Conservation (phyloP, 2,888 invertebrate species). For the Tenthredo amoena region DNA sequence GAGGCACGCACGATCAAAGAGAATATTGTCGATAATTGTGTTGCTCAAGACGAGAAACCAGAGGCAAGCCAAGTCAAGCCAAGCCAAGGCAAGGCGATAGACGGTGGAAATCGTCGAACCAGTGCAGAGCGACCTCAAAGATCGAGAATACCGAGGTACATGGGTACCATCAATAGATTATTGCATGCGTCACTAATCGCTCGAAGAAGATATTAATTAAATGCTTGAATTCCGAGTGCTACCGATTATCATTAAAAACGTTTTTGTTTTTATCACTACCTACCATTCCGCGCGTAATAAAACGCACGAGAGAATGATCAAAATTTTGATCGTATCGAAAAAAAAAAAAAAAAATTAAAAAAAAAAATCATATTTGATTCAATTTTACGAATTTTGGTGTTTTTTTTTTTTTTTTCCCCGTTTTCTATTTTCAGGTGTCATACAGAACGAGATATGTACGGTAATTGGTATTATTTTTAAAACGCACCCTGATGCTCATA, state of each 20-base stretch:
- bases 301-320: neutral
- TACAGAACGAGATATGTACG: neutral
- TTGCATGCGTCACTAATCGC: conserved; percentile 34
- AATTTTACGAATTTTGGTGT: too few relatives aligned
- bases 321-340: neutral
- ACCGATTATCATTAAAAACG: conserved; percentile 1
- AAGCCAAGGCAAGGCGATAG: neutral
- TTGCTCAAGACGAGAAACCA: neutral
- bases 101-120: neutral
- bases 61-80: neutral
- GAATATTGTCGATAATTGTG: conserved; percentile 22
- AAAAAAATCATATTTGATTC: neutral
- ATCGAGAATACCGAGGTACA: neutral
- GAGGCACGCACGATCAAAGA: conserved; percentile 27
- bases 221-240: conserved; percentile 20
- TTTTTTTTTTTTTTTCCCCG: too few relatives aligned
- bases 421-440: neutral
- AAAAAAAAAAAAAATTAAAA: neutral
- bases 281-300: neutral
- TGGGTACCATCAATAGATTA: neutral
- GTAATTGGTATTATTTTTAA: neutral
- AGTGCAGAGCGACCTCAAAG: neutral
- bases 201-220: conserved; percentile 25
- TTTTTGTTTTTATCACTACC: neutral
- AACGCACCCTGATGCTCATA: conserved; percentile 39